phyloP scores from a whole-genome alignment of 2,797 vertebrate genomes.

The Pelodytes ibericus region DNA sequence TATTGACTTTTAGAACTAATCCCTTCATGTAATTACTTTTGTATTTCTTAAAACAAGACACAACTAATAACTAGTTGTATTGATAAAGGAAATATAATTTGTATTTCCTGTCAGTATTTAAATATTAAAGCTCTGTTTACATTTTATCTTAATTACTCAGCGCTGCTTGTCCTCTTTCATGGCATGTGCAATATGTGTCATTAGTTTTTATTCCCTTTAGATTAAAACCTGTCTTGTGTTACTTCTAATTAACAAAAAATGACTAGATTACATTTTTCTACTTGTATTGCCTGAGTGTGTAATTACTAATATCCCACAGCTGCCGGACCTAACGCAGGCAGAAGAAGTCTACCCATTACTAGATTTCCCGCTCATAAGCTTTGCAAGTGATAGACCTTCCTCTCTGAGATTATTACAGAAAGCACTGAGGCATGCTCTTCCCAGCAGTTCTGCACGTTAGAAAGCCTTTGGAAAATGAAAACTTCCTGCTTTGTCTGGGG shows the following conservation, averaged over 20 bases:
- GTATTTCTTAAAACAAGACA: no score
- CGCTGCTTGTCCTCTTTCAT: not conserved
- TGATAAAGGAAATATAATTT: not conserved
- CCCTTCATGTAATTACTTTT: no score
- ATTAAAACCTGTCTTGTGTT: slow-evolving; percentile 29
- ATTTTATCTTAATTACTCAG: not conserved
- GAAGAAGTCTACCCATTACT: not conserved
- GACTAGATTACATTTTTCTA: slow-evolving; percentile 22
- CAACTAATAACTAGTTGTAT: not conserved
- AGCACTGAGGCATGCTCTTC: slow-evolving; percentile 51
- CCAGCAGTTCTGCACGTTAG: slow-evolving; percentile 37
- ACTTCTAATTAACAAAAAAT: slow-evolving; percentile 28
- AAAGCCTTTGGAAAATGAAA: slow-evolving; percentile 44
- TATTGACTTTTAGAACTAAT: no score
- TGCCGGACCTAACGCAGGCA: not conserved
- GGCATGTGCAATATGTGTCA: not conserved
- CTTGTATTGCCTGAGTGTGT: slow-evolving; percentile 1
- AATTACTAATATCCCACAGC: slow-evolving; percentile 26
- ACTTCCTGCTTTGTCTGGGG: slow-evolving; percentile 49
- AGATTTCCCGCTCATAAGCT: slow-evolving; percentile 10
- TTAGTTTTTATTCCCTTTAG: not conserved
- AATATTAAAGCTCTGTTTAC: not conserved
- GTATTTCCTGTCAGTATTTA: not conserved
- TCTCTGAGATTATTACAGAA: slow-evolving; percentile 27
- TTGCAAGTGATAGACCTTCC: slow-evolving; percentile 32